Evolutionary conservation across 2,888 invertebrate genomes (phyloP).

Genomic region (Congeria kusceri): DNA sequence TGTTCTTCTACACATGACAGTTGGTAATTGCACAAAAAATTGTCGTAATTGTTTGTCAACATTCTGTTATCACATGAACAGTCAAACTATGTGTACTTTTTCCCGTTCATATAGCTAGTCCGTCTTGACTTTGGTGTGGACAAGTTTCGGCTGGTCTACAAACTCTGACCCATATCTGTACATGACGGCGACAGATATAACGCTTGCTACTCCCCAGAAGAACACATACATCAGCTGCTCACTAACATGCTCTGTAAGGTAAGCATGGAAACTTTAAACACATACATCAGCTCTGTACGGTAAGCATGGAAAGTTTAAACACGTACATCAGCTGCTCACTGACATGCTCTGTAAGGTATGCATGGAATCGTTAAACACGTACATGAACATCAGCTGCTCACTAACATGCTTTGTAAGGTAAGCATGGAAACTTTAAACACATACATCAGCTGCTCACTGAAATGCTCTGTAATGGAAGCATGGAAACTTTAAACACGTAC

Average conservation of each 20-base stretch:
- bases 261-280: too few relatives aligned
- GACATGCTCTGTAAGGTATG: constrained; percentile 86
- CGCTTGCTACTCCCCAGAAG: constrained; percentile 97
- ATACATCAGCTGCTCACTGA: constrained; percentile 89
- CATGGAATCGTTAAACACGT: too few relatives aligned
- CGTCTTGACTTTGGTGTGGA: constrained; percentile 78
- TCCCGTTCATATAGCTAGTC: constrained; percentile 81
- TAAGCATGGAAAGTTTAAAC: too few relatives aligned
- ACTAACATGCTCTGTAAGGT: constrained; percentile 86
- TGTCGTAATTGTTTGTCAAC: too few relatives aligned
- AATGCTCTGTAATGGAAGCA: constrained; percentile 86
- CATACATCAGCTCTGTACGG: too few relatives aligned
- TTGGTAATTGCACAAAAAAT: too few relatives aligned
- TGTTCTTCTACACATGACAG: too few relatives aligned
- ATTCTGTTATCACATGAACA: neutral
- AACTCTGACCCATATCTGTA: constrained; percentile 96
- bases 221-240: constrained; percentile 91
- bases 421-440: too few relatives aligned
- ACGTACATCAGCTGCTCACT: constrained; percentile 90
- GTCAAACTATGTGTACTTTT: constrained; percentile 47
- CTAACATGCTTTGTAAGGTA: too few relatives aligned
- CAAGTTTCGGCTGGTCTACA: constrained; percentile 93
- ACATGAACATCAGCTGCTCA: too few relatives aligned
- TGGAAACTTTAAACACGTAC: constrained; percentile 91
- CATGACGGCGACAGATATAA: constrained; percentile 91